A percentile compares a stretch with the other conserved stretches of the same genome.
Evolutionary conservation across 2,888 invertebrate species (phyloP).

Genomic region (Coenonympha glycerion): DNA sequence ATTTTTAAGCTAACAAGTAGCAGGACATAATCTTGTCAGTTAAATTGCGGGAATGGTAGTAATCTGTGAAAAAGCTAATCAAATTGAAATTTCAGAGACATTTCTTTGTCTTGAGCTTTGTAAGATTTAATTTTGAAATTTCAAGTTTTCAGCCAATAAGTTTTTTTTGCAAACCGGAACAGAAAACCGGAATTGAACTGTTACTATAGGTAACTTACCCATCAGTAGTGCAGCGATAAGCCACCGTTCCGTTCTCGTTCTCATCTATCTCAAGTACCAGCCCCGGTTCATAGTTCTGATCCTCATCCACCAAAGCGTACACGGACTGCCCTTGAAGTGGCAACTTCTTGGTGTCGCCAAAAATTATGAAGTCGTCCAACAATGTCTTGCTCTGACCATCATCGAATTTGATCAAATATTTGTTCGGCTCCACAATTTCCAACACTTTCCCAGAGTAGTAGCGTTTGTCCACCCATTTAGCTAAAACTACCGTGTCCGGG

Average conservation of each 20-base stretch:
- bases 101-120: no score
- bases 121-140: no score
- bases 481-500: constrained; percentile 74
- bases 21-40: no score
- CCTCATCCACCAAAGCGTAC: constrained; percentile 72
- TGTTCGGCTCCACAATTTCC: constrained; percentile 74
- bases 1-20: no score
- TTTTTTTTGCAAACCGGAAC: no score
- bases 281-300: constrained; percentile 73
- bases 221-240: constrained; percentile 68
- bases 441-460: constrained; percentile 79
- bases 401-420: constrained; percentile 79
- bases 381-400: constrained; percentile 77
- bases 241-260: constrained; percentile 60
- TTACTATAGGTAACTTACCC: constrained; percentile 44
- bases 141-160: no score
- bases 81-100: no score
- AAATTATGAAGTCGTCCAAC: constrained; percentile 78
- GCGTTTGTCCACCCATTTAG: constrained; percentile 81
- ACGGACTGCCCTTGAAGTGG: constrained; percentile 73
- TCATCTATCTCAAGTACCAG: constrained; percentile 66
- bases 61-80: no score
- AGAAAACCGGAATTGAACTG: no score
- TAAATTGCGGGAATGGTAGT: no score
- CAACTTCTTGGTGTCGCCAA: constrained; percentile 68